A percentile compares a stretch with the other conserved stretches of the same genome.
Conservation (phyloP, 2,113 vertebrate genomes). For the Microtus montanus region DNA sequence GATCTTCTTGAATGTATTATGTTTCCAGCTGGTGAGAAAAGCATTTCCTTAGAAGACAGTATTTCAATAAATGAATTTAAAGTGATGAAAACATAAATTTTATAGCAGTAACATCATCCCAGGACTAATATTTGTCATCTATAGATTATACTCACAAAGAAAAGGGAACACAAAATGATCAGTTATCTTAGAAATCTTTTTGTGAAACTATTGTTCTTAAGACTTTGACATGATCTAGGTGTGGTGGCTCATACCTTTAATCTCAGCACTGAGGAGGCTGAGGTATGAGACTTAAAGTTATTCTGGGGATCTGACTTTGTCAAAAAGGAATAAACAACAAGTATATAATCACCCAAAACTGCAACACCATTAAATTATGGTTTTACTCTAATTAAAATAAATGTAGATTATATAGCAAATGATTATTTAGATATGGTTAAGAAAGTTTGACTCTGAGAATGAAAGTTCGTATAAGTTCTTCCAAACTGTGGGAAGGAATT, state of each 20-base stretch:
- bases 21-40: background rate
- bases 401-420: background rate
- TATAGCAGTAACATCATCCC: background rate
- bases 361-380: background rate
- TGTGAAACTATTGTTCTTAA: background rate
- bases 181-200: background rate
- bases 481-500: background rate
- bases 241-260: background rate
- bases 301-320: too few species aligned
- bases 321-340: background rate
- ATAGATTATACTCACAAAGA: background rate
- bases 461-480: background rate
- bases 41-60: fast-evolving
- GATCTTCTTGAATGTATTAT: background rate
- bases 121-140: background rate
- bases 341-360: background rate
- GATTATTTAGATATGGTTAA: background rate
- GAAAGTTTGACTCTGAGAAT: background rate
- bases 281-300: too few species aligned
- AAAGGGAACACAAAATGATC: background rate
- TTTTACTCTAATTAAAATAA: slow-evolving; percentile 13
- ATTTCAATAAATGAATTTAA: background rate
- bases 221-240: background rate
- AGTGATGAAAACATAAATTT: background rate
- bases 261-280: background rate